These are phyloP conservation scores for Drosophila subobscura DNA, from an alignment of 1,140 invertebrate genomes.

Conservation along the genomic window DNA sequence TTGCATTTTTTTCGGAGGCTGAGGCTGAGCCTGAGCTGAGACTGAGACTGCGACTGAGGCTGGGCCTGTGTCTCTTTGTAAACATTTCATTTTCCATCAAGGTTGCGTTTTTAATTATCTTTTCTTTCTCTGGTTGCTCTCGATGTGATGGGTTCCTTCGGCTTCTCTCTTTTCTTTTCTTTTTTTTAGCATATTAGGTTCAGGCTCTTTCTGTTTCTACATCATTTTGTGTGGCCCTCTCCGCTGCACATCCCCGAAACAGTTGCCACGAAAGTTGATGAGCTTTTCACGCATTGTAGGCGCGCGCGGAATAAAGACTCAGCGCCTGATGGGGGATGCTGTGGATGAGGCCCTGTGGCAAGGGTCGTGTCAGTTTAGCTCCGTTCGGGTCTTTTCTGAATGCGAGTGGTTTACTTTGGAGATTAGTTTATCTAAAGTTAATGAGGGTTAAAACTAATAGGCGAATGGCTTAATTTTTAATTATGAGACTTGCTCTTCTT, in stretches of 20 bases:
- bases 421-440: conserved; percentile 83
- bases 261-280: conserved; percentile 60
- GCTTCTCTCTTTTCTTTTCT: conserved; percentile 16
- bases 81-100: conserved; percentile 83
- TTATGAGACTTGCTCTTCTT: conserved; percentile 75
- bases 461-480: conserved; percentile 82
- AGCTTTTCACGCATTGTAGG: conserved; percentile 80
- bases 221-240: conserved; percentile 60
- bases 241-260: conserved; percentile 30
- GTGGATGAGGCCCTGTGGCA: conserved; percentile 38
- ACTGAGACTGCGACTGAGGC: conserved; percentile 23
- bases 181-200: conserved; percentile 70
- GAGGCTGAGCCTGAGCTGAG: conserved; percentile 3
- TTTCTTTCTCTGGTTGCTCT: conserved; percentile 73
- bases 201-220: conserved; percentile 62
- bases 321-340: background rate
- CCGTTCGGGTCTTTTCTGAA: conserved; percentile 44
- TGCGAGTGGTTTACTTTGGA: conserved; percentile 80
- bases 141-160: conserved; percentile 52
- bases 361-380: conserved; percentile 59
- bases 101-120: conserved; percentile 83
- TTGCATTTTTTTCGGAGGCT: conserved; percentile 28
- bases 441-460: conserved; percentile 82
- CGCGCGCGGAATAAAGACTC: conserved; percentile 57
- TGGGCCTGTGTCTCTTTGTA: conserved; percentile 66